These are phyloP conservation scores for Xyliphius kryptos DNA, from an alignment of 2,113 vertebrate species.

Conservation along the genomic window DNA sequence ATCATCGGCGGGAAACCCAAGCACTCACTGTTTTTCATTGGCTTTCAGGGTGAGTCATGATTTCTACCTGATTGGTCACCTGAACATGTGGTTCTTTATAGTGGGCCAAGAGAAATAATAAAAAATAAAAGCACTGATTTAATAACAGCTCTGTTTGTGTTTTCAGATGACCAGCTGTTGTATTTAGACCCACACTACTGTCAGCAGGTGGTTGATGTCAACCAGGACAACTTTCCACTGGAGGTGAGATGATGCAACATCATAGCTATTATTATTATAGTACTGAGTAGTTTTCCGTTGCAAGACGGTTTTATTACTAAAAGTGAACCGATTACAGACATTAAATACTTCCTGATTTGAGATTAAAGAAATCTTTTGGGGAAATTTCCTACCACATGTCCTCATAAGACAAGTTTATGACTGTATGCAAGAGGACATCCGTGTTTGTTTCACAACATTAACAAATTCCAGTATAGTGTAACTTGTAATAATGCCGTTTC, in stretches of 20 bases:
- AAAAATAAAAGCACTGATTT: background rate
- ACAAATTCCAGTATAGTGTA: too few relatives aligned
- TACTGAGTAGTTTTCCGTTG: too few relatives aligned
- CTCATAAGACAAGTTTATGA: too few relatives aligned
- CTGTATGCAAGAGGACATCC: too few relatives aligned
- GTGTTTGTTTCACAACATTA: too few relatives aligned
- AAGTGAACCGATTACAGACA: background rate
- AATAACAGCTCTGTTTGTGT: conserved; percentile 32
- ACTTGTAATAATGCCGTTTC: background rate
- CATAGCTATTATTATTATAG: too few relatives aligned
- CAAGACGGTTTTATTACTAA: too few relatives aligned
- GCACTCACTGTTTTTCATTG: conserved; percentile 85
- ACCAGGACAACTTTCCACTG: conserved; percentile 69
- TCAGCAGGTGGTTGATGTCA: conserved; percentile 76
- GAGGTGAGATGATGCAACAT: conserved; percentile 62
- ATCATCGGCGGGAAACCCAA: conserved; percentile 89
- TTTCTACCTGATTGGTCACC: background rate
- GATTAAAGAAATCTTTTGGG: background rate
- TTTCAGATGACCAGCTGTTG: conserved; percentile 79
- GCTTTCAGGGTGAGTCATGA: conserved; percentile 76
- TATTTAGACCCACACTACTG: conserved; percentile 93
- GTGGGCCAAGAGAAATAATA: background rate
- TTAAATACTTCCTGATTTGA: conserved; percentile 5
- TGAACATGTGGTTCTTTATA: background rate
- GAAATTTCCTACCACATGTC: background rate